These are phyloP conservation scores for Phylloscopus trochilus DNA, from an alignment of 2,113 vertebrate genomes.

Conservation along the genomic window DNA sequence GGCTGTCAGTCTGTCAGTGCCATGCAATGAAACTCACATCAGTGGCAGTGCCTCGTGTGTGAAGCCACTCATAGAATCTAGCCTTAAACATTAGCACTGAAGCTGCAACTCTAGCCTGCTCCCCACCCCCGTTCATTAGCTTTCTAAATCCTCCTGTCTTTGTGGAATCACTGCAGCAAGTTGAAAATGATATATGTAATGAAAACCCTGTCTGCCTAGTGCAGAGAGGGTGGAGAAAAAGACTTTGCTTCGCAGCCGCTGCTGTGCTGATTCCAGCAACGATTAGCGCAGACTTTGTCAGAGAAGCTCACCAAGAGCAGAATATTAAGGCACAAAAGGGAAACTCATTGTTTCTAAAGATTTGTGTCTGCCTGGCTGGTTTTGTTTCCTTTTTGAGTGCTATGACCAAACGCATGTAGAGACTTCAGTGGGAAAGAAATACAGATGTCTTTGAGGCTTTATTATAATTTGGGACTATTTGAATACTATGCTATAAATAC, in stretches of 20 bases:
- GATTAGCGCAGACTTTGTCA: slow-evolving; percentile 4
- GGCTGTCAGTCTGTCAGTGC: slow-evolving; percentile 59
- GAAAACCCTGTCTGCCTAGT: slow-evolving; percentile 49
- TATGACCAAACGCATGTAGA: background rate
- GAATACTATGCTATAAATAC: background rate
- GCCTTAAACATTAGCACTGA: background rate
- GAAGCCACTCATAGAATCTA: background rate
- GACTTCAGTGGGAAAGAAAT: background rate
- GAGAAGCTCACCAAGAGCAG: background rate
- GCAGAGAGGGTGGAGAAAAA: slow-evolving; percentile 37
- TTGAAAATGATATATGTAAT: slow-evolving; percentile 56
- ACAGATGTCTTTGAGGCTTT: background rate
- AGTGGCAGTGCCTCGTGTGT: background rate
- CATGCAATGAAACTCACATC: slow-evolving; percentile 46
- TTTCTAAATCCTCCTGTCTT: slow-evolving; percentile 66
- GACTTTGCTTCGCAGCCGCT: background rate
- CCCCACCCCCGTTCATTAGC: slow-evolving; percentile 64
- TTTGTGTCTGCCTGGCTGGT: background rate
- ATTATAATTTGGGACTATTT: background rate
- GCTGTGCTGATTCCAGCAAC: background rate
- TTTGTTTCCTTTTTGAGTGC: background rate
- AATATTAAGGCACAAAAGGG: slow-evolving; percentile 10
- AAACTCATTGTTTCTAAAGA: slow-evolving; percentile 6
- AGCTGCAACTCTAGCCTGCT: background rate
- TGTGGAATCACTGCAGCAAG: slow-evolving; percentile 54